Percentiles rank a stretch among this genome's conserved stretches.
phyloP scores from a whole-genome alignment of 2,113 vertebrate genomes.

The Aegotheles bennettii region DNA sequence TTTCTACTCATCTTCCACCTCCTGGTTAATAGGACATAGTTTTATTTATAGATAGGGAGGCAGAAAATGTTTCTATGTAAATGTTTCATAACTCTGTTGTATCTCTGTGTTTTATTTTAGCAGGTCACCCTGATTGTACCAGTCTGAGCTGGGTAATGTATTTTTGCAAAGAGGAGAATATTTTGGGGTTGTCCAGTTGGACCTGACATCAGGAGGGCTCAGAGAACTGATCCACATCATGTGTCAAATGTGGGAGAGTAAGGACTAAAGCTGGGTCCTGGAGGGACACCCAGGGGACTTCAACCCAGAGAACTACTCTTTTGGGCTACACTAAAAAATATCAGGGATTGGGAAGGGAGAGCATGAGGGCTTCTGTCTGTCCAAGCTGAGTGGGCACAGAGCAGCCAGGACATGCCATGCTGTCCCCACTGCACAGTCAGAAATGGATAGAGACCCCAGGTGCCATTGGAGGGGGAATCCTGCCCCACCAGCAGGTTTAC shows the following conservation, averaged over 20 bases:
- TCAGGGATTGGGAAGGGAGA: neutral
- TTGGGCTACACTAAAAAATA: neutral
- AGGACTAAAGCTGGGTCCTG: rapidly evolving
- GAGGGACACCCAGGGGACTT: neutral
- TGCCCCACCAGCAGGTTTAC: rapidly evolving
- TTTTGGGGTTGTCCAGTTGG: neutral
- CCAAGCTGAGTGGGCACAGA: neutral
- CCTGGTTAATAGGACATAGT: conserved; percentile 57
- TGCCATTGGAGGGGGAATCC: neutral
- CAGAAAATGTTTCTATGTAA: conserved; percentile 36
- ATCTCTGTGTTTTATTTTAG: neutral
- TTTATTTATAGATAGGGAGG: conserved; percentile 53
- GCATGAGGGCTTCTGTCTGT: neutral
- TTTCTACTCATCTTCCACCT: conserved; percentile 64
- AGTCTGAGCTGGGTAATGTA: neutral
- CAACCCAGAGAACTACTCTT: neutral
- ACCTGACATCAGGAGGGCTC: neutral
- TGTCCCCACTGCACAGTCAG: neutral
- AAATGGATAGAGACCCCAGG: neutral
- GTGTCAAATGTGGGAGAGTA: neutral
- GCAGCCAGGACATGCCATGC: neutral
- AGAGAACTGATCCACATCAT: neutral
- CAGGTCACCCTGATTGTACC: neutral
- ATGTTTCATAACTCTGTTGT: conserved; percentile 49
- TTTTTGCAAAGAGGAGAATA: neutral